A percentile compares a stretch with the other conserved stretches of the same genome.
Conservation (phyloP, 2,797 vertebrate species). For the Microctenopoma steveboyesi region DNA sequence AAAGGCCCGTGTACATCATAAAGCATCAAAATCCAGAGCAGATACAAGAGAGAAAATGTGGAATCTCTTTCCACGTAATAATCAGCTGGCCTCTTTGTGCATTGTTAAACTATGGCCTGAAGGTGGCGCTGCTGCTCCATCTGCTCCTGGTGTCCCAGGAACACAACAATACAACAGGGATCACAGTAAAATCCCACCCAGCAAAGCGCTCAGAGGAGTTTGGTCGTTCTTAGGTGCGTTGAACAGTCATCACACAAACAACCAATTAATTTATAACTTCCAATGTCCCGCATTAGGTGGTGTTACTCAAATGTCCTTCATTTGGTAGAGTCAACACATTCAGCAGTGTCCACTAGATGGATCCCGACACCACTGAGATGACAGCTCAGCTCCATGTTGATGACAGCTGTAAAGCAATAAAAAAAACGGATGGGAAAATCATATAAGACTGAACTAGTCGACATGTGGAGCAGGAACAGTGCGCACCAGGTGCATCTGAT, state of each 20-base stretch:
- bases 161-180: background rate
- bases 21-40: no score
- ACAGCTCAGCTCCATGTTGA: background rate
- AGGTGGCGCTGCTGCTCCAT: slow-evolving; percentile 38
- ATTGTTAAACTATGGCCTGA: slow-evolving; percentile 2
- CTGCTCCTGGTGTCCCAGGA: background rate
- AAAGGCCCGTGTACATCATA: no score
- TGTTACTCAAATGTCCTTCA: no score
- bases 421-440: background rate
- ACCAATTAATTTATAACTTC: background rate
- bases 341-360: background rate
- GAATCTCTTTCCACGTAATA: no score
- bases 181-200: background rate
- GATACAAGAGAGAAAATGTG: no score
- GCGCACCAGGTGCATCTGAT: slow-evolving; percentile 14
- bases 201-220: background rate
- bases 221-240: background rate
- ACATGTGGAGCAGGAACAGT: slow-evolving; percentile 15
- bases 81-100: background rate
- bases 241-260: background rate
- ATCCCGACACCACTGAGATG: background rate
- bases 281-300: no score
- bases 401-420: background rate
- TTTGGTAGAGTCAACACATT: no score
- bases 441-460: background rate